Conservation (phyloP, 2,113 vertebrate species). For the Natator depressus region DNA sequence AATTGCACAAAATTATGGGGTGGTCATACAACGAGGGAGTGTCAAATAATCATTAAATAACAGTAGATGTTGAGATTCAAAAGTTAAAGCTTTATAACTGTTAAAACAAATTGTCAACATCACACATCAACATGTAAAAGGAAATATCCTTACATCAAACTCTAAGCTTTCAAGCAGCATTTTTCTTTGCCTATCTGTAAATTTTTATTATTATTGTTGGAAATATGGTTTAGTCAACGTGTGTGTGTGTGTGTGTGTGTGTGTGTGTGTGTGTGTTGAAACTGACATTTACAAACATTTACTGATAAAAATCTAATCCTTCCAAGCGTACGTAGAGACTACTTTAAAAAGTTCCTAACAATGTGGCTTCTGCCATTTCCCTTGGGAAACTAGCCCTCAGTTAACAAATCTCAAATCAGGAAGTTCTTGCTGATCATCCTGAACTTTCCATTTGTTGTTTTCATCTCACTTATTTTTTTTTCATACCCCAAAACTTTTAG, state of each 20-base stretch:
- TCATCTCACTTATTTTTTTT: neutral
- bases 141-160: neutral
- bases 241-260: neutral
- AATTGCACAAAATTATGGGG: neutral
- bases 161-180: neutral
- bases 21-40: no score
- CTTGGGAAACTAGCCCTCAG: neutral
- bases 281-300: neutral
- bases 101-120: neutral
- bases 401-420: neutral
- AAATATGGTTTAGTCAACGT: neutral
- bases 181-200: neutral
- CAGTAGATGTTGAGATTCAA: neutral
- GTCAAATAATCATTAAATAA: neutral
- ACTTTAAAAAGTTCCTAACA: neutral
- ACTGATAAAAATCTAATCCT: neutral
- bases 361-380: neutral
- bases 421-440: neutral
- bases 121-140: neutral
- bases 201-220: neutral
- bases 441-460: neutral
- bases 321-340: neutral
- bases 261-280: neutral
- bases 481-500: neutral
- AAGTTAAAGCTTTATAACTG: neutral